phyloP scores from a whole-genome alignment of 1,140 invertebrate species.

The Nomia melanderi region DNA sequence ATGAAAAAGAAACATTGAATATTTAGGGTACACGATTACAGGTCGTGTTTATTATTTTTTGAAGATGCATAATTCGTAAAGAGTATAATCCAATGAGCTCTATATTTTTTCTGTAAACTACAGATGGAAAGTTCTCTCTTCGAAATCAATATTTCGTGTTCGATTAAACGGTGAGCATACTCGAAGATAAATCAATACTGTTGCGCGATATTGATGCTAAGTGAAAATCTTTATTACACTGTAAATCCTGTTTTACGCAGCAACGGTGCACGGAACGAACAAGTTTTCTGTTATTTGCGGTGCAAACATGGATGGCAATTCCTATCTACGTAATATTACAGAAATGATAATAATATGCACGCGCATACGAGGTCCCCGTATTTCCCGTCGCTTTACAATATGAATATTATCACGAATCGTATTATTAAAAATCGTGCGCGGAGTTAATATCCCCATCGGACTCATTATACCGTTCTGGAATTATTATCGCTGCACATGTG shows the following conservation, averaged over 20 bases:
- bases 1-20: no score
- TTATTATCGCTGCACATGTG: background rate
- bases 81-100: background rate
- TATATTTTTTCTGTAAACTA: no score
- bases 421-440: constrained; percentile 22
- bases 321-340: constrained; percentile 26
- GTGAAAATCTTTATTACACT: background rate
- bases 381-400: background rate
- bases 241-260: constrained; percentile 6
- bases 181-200: background rate
- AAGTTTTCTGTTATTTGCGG: constrained; percentile 6
- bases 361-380: background rate
- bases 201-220: constrained; percentile 16
- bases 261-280: background rate
- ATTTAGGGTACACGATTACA: no score
- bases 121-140: no score
- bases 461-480: background rate
- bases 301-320: constrained; percentile 17
- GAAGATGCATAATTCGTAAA: background rate
- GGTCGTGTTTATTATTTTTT: background rate
- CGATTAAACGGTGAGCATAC: background rate
- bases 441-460: background rate
- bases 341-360: constrained; percentile 26
- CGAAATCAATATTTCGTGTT: background rate
- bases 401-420: background rate